These are phyloP conservation scores for Oxyruncus cristatus DNA, from an alignment of 2,113 vertebrate genomes.

Conservation along the genomic window DNA sequence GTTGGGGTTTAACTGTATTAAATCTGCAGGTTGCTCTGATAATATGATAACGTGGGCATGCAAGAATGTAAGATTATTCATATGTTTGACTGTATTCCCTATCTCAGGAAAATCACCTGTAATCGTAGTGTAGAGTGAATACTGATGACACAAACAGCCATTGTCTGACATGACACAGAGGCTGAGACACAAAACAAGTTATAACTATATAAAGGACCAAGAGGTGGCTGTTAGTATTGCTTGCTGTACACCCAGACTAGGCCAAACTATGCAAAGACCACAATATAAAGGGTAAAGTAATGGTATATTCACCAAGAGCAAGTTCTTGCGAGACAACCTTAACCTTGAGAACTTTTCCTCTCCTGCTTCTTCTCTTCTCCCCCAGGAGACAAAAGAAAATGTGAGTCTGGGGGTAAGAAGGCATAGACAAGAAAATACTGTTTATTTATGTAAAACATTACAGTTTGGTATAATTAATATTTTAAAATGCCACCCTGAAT, in stretches of 20 bases:
- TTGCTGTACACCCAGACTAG: background rate
- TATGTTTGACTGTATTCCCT: background rate
- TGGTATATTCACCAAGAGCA: background rate
- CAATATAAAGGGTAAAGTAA: background rate
- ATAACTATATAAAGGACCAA: background rate
- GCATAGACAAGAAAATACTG: background rate
- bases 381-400: background rate
- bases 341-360: background rate
- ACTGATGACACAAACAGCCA: background rate
- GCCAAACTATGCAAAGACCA: background rate
- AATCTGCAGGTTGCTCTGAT: background rate
- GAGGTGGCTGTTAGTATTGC: background rate
- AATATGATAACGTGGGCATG: background rate
- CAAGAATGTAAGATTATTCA: background rate
- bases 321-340: background rate
- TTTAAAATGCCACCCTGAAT: background rate
- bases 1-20: background rate
- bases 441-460: background rate
- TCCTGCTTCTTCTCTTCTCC: background rate
- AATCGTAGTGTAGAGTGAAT: background rate
- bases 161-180: background rate
- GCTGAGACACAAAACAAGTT: background rate
- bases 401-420: background rate
- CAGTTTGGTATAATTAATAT: background rate
- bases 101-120: background rate